Evolutionary conservation across 2,888 invertebrate genomes (phyloP).

Genomic region (Scrobipalpa atriplicella): DNA sequence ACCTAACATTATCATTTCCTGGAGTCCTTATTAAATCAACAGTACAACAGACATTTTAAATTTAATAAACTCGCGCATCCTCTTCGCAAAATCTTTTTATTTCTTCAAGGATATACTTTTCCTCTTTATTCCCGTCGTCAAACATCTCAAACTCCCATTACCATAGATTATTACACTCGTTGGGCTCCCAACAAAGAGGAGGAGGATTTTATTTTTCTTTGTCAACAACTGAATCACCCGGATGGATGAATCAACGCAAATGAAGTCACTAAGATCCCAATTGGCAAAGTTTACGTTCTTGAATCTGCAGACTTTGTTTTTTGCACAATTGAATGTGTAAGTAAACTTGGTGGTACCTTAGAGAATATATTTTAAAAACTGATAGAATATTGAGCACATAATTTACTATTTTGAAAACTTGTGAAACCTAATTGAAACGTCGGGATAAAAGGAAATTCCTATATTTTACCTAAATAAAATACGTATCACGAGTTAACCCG

Average conservation of each 20-base stretch:
- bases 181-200: conserved; percentile 13
- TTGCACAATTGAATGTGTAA: conserved; percentile 31
- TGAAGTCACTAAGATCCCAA: conserved; percentile 1
- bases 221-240: conserved; percentile 28
- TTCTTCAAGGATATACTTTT: conserved; percentile 5
- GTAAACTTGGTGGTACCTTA: too few species aligned
- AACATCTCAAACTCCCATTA: conserved; percentile 13
- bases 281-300: neutral
- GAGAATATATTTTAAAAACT: too few species aligned
- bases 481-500: too few species aligned
- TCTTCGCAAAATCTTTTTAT: neutral
- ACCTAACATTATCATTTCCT: neutral
- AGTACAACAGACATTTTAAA: neutral
- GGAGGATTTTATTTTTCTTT: conserved; percentile 23
- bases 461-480: too few species aligned
- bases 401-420: too few species aligned
- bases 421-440: too few species aligned
- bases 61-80: neutral
- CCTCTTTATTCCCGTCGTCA: neutral
- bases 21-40: neutral
- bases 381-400: too few species aligned
- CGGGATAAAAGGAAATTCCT: too few species aligned
- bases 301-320: conserved; percentile 19
- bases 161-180: conserved; percentile 18
- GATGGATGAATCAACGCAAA: conserved; percentile 39